A percentile compares a stretch with the other conserved stretches of the same genome.
Conservation (phyloP, 1,140 invertebrate genomes). For the Vollenhovia emeryi region DNA sequence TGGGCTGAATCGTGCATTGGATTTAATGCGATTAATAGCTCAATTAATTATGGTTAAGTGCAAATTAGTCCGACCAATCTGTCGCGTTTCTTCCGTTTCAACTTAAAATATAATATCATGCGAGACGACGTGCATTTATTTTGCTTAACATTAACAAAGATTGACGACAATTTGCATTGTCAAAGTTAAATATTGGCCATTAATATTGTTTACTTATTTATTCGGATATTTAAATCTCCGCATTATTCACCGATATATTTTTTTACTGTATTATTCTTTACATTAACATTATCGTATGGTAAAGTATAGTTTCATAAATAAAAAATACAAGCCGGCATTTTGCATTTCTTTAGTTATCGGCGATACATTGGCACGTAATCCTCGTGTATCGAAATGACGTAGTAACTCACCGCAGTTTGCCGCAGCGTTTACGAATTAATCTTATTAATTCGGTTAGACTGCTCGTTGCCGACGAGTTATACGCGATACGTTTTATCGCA, state of each 20-base stretch:
- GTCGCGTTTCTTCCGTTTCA: background rate
- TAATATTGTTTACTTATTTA: background rate
- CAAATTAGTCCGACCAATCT: constrained; percentile 13
- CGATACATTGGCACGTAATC: background rate
- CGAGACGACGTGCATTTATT: background rate
- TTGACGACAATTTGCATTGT: background rate
- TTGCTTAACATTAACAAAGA: background rate
- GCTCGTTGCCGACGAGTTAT: background rate
- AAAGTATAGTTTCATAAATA: background rate
- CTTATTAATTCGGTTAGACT: constrained; percentile 10
- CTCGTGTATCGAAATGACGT: background rate
- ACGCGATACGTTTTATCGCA: constrained; percentile 17
- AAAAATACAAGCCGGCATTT: background rate
- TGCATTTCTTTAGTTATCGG: background rate
- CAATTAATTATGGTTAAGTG: constrained; percentile 23
- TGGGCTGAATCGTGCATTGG: background rate
- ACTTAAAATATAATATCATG: background rate
- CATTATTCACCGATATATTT: background rate
- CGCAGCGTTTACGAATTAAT: constrained; percentile 18
- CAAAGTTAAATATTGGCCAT: background rate
- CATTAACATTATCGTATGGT: background rate
- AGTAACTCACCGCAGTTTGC: constrained; percentile 10
- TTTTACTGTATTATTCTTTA: background rate
- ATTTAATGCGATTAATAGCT: background rate
- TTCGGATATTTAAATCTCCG: background rate